Conservation (phyloP, 2,888 invertebrate species). For the Homarus gammarus region DNA sequence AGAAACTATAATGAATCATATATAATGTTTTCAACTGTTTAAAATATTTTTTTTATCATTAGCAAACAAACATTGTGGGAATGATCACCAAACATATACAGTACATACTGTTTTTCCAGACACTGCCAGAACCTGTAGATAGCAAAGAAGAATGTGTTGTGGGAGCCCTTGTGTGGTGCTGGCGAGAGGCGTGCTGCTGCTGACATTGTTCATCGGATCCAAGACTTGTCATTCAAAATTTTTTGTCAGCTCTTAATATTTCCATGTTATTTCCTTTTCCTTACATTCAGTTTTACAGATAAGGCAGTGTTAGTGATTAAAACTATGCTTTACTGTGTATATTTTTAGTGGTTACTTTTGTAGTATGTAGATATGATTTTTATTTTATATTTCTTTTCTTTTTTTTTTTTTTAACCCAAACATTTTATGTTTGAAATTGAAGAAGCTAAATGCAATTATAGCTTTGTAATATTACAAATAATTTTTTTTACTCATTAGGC, state of each 20-base stretch:
- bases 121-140: constrained; percentile 75
- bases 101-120: constrained; percentile 30
- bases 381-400: constrained; percentile 10
- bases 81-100: neutral
- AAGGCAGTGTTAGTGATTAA: constrained; percentile 58
- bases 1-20: no score
- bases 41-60: no score
- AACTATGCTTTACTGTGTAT: constrained; percentile 44
- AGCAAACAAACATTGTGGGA: neutral
- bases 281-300: constrained; percentile 16
- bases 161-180: constrained; percentile 65
- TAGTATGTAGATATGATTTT: constrained; percentile 27
- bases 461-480: constrained; percentile 11
- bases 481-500: constrained; percentile 25
- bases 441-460: constrained; percentile 12
- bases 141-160: constrained; percentile 63
- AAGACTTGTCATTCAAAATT: constrained; percentile 51
- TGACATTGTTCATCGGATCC: constrained; percentile 65
- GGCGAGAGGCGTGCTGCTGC: constrained; percentile 68
- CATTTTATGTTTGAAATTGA: constrained; percentile 16
- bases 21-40: no score
- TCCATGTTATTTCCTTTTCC: neutral
- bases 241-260: constrained; percentile 11
- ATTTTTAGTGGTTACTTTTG: constrained; percentile 44
- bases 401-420: constrained; percentile 3